Percentiles rank a stretch among this genome's conserved stretches.
phyloP scores from a whole-genome alignment of 2,888 invertebrate species.

The Sarcophaga variegata region DNA sequence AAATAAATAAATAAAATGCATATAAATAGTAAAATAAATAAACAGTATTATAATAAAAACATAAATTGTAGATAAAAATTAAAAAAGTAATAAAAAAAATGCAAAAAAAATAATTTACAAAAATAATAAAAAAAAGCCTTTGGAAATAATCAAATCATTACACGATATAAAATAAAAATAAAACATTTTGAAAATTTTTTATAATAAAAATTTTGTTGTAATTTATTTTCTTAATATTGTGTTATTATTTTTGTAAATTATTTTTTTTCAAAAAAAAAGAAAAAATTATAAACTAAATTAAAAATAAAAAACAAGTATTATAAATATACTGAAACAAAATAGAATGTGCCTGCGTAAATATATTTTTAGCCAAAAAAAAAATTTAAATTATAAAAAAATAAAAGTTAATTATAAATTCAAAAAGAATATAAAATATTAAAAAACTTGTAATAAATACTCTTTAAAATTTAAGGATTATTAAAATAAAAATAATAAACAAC shows the following conservation, averaged over 20 bases:
- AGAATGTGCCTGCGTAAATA: slow-evolving; percentile 81
- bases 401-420: slow-evolving; percentile 68
- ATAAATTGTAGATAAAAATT: slow-evolving; percentile 75
- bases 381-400: background rate
- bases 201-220: no score
- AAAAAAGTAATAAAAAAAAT: slow-evolving; percentile 7
- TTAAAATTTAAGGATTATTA: background rate
- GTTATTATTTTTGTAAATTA: slow-evolving; percentile 49
- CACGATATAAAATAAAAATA: no score
- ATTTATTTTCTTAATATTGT: slow-evolving; percentile 8
- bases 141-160: no score
- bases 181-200: no score
- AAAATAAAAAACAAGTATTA: slow-evolving; percentile 54
- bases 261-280: slow-evolving; percentile 39
- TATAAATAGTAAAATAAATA: slow-evolving; percentile 62
- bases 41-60: slow-evolving; percentile 72
- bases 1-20: slow-evolving; percentile 42
- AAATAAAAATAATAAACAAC: slow-evolving; percentile 41
- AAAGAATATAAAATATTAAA: slow-evolving; percentile 40
- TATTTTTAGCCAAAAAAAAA: slow-evolving; percentile 79
- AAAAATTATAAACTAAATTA: slow-evolving; percentile 7
- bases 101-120: slow-evolving; percentile 54
- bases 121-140: slow-evolving; percentile 32
- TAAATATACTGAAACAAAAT: slow-evolving; percentile 79
- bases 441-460: slow-evolving; percentile 32